Conservation (phyloP, 2,113 vertebrate genomes). For the Cercocebus atys region DNA sequence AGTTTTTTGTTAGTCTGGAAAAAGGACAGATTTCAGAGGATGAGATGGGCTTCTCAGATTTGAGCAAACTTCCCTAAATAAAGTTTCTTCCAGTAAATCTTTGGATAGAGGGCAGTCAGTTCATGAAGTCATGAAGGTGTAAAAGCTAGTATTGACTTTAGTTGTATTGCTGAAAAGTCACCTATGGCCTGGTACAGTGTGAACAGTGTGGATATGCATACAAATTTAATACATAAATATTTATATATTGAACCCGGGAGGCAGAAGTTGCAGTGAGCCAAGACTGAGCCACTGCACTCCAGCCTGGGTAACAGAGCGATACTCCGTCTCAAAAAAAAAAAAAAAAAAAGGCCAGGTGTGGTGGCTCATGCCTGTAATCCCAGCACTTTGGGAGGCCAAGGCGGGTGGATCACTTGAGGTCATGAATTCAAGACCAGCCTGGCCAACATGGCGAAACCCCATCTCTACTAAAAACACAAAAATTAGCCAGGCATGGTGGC, state of each 20-base stretch:
- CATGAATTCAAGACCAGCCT: no score
- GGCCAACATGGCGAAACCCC: no score
- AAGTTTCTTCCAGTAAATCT: not conserved
- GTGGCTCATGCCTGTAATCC: no score
- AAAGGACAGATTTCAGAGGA: not conserved
- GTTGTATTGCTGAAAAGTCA: not conserved
- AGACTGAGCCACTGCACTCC: no score
- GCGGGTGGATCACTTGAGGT: no score
- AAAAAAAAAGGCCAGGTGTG: no score
- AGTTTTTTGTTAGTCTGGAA: not conserved
- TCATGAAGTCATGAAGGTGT: not conserved
- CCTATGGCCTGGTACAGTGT: not conserved
- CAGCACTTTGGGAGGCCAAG: no score
- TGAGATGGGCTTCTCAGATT: not conserved
- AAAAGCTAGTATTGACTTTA: not conserved
- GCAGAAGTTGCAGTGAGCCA: no score
- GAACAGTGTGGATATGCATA: not conserved
- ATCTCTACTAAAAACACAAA: no score
- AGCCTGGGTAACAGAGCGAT: no score
- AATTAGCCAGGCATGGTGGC: no score
- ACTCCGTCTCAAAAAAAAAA: no score
- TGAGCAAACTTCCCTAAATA: slow-evolving; percentile 5
- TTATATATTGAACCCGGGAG: not conserved
- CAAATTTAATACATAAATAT: not conserved
- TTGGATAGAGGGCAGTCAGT: not conserved